phyloP scores from a whole-genome alignment of 30 jellyfish, hydroid and myxozoan genomes.

The Catostylus mosaicus region DNA sequence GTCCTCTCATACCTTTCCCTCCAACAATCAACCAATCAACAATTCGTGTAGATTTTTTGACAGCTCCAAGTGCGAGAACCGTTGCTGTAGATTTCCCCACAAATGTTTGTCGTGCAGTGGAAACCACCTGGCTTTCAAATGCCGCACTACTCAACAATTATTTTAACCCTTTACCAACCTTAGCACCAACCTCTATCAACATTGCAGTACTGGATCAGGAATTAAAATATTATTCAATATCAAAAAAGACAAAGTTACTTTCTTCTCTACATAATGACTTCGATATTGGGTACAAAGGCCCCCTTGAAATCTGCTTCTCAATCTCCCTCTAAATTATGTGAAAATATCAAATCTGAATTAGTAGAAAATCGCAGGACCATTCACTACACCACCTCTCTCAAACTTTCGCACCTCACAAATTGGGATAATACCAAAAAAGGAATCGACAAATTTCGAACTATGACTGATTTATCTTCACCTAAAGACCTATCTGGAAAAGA shows the following conservation, averaged over 20 bases:
- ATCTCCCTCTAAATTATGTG: neutral
- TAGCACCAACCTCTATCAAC: neutral
- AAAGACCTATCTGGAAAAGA: constrained; percentile 40
- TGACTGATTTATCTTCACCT: constrained; percentile 57
- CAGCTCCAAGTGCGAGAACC: neutral
- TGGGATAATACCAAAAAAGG: constrained; percentile 36
- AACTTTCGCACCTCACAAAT: constrained; percentile 7
- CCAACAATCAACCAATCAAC: neutral
- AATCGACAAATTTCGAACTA: constrained; percentile 20
- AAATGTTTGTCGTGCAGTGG: neutral
- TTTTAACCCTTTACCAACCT: neutral
- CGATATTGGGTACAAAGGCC: neutral
- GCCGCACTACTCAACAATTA: neutral
- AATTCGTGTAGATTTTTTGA: neutral
- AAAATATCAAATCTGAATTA: neutral
- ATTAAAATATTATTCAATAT: neutral
- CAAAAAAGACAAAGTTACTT: neutral
- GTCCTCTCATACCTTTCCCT: neutral
- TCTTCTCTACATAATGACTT: neutral
- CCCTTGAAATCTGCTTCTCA: neutral
- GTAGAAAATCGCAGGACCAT: neutral
- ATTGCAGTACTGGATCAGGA: neutral
- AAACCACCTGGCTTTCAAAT: neutral
- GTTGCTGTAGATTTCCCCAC: neutral
- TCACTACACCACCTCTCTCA: neutral